Base-by-base conservation (phyloP, 2,113 vertebrate genomes). In the Cairina moschata region DNA sequence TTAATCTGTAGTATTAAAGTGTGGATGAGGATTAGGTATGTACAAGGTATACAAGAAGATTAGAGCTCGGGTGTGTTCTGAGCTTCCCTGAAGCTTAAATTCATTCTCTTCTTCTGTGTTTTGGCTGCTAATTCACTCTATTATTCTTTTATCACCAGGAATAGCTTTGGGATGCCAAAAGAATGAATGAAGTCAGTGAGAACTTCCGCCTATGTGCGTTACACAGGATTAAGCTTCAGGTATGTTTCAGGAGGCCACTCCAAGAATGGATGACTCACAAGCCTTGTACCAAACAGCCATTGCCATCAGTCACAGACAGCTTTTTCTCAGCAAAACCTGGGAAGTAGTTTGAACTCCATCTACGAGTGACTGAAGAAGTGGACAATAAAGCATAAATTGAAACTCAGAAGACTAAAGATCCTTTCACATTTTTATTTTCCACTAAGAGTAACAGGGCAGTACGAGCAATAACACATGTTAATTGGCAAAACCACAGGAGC, bases 71-170 rank as follows among this genome's bases (percentile, higher is more conserved):
- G 88, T 72, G 94, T 66, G 86, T 93, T 91, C 82, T 85, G 67
- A 88, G 75, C 85, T 93, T 84, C 60, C 66, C 65, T 1, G 5
- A 95, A 93, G 85, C 67, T 93, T 87, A 68, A 94, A 68, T 60
- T 75, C 5, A 68, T 82, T 75, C 66, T 87, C 29, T 36, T 48
- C 63, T 69, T 65, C 75, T 50, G 14, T 56, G 31, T 83, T 92
- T 86, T 54, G 90, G n/a, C 25, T 88, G 73, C 65, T 93, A 85
- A 91, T 83, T 93, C 80, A 88, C 71, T 88, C 92, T 66, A 16
- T 79, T 93, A 91, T 90, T 83, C 77, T 88, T 88, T 81, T 78
- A 88, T 55, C 76, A 92, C 32, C 68, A 86, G 56, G 58, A 96
- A 75, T 72, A 95, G 83, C 1, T 34, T 1, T 63, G 34, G n/a